Conservation (phyloP, 1,140 invertebrate species). For the Chlorops oryzae region DNA sequence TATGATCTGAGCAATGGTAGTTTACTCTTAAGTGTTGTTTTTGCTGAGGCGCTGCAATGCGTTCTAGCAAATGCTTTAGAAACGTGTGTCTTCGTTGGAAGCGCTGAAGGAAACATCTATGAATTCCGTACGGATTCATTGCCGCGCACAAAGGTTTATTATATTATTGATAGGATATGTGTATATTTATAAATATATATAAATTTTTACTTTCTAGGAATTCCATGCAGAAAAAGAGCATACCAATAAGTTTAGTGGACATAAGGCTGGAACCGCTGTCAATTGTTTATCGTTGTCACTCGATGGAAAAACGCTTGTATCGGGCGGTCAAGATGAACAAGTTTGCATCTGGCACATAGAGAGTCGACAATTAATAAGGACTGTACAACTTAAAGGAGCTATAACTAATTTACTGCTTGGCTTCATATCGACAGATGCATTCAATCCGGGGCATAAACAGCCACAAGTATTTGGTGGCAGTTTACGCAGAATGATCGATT, state of each 20-base stretch:
- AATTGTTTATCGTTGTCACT: conserved; percentile 64
- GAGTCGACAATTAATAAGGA: conserved; percentile 65
- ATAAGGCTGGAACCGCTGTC: conserved; percentile 56
- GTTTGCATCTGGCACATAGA: conserved; percentile 74
- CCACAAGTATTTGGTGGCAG: conserved; percentile 47
- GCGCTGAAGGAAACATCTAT: conserved; percentile 62
- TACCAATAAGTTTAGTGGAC: conserved; percentile 54
- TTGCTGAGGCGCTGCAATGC: conserved; percentile 62
- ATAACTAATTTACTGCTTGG: conserved; percentile 65
- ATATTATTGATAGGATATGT: not conserved
- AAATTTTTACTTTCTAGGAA: conserved; percentile 48
- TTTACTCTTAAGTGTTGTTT: conserved; percentile 66
- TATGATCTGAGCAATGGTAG: conserved; percentile 65
- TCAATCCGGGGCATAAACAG: conserved; percentile 41
- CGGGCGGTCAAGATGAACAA: conserved; percentile 65
- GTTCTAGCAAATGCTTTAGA: conserved; percentile 66
- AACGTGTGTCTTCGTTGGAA: conserved; percentile 67
- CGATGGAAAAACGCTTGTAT: conserved; percentile 62
- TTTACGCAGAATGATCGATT: conserved; percentile 39
- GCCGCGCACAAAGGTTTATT: conserved; percentile 51
- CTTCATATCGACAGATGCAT: conserved; percentile 49
- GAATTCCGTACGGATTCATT: conserved; percentile 60
- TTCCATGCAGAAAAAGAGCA: conserved; percentile 55
- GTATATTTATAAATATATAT: not conserved
- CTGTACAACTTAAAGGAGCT: conserved; percentile 63